Base-by-base conservation (phyloP, 1,140 invertebrate species). In the Meloidogyne floridensis region DNA sequence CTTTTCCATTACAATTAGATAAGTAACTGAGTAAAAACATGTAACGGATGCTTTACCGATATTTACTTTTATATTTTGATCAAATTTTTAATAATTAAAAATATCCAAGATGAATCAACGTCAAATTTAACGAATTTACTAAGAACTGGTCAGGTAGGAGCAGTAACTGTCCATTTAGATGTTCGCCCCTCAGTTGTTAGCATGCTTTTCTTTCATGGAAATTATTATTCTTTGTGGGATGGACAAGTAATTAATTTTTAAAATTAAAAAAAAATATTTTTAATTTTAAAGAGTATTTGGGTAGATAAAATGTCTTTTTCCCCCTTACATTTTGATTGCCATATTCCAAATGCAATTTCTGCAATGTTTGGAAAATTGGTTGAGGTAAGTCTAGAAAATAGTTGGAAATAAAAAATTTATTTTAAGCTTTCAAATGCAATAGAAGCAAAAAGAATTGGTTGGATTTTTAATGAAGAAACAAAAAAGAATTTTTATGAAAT, bases 161-260 rank as follows among this genome's bases (percentile, higher is more conserved):
- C 59, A 65, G 59, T 65, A 6, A 65, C 59, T 65, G 59, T 65
- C n/a, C 15, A 65, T 65, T 65, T 65, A 65, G 59, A 65, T 65
- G 59, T 15, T 6, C 59, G 59, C 6, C 59, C 2, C n/a, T n/a
- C 59, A 65, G 1, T 65, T 65, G n/a, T 65, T 7, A 65, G 59
- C n/a, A 65, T 65, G 0, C 59, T 65, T 65, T 65, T 65, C 59
- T 65, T 65, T 65, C 59, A 18, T 65, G 59, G 59, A 65, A 65
- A 65, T 65, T n/a, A 65, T 65, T 65, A 65, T 65, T 65, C 59
- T 65, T 65, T 65, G n/a, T 65, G 59, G 59, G 59, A 65, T 65
- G 59, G 59, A 65, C 59, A 65, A 65, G 59, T 65, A 32, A 32
- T 7, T 59, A 15, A 59, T 15, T 65, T 65, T 32, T 32, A 32